Evolutionary conservation across 23 tunicate genomes (phyloP), one percentile per base, ranked within the genome.

Genomic region (Clavelina lepadiformis): DNA sequence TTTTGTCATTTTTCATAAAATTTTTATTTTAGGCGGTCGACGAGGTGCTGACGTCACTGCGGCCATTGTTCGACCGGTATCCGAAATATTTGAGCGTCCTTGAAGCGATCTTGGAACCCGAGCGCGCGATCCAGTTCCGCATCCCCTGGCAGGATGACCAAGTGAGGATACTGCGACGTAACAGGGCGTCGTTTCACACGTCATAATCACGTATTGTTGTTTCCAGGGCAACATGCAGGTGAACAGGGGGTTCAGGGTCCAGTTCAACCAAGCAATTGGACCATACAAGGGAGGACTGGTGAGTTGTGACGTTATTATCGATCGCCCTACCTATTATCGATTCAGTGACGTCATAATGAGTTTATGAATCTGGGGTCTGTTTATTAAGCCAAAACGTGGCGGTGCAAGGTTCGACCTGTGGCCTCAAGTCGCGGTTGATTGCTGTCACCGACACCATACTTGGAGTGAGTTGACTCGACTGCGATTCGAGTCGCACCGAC

Each of bases 201-300:
- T 44, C 49, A 11, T 44, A 15, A 44, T n/a, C n/a, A n/a, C n/a
- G n/a, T n/a, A n/a, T n/a, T n/a, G n/a, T n/a, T n/a, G n/a, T n/a
- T n/a, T n/a, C 4, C 73, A 88, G 97, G 94, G 94, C 46, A 70
- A 68, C 60, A 94, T 94, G 95, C 95, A 86, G 38, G 38, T 94
- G 5, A 94, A 94, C 91, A 66, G 99, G 33, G 99, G 99, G 6
- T 94, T 94, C 74, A 59, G 99, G 57, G 99, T 94, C 31, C 99
- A 94, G 56, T 94, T 81, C 74, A 94, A 94, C 67, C 95, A 86
- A 51, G 99, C 99, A 5, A 94, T 94, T 37, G 99, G 99, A 1
- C 99, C 99, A 3, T 94, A 94, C 86, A 94, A 94, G 46, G 99
- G 99, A 34, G 99, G 99, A 3, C 53, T 94, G 83, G 97, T 89